Percentiles rank a stretch among this genome's conserved stretches.
Conservation (phyloP, 2,888 invertebrate species). For the Alloplasta piceator region DNA sequence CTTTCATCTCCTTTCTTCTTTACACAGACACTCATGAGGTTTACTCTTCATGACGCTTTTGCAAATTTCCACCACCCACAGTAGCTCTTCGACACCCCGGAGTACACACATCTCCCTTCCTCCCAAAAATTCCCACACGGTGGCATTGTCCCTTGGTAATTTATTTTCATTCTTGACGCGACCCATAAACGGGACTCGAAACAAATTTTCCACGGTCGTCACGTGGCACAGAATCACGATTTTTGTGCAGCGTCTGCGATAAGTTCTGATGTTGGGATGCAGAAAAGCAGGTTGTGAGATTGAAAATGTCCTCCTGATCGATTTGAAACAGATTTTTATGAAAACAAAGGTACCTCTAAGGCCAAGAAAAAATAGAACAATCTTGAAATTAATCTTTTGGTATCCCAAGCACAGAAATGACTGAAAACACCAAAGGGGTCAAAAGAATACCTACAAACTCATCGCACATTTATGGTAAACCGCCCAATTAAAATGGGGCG, state of each 20-base stretch:
- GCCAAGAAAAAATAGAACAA: no score
- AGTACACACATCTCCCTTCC: constrained; percentile 3
- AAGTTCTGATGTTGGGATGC: background rate
- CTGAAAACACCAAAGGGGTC: no score
- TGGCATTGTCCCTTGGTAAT: constrained; percentile 27
- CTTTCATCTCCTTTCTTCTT: constrained; percentile 52
- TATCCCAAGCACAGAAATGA: no score
- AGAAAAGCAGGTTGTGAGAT: background rate
- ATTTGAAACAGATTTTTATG: no score
- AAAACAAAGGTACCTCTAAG: no score
- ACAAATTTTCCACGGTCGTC: constrained; percentile 11
- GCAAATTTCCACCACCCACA: constrained; percentile 49
- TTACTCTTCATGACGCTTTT: constrained; percentile 42
- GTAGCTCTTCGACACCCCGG: constrained; percentile 10
- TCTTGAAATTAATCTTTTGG: no score
- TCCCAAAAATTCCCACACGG: background rate
- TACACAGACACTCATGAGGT: constrained; percentile 3
- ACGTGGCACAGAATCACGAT: no score
- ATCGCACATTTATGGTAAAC: no score
- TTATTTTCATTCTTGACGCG: constrained; percentile 43
- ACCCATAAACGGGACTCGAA: constrained; percentile 7
- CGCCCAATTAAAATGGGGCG: background rate
- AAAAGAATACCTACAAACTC: no score
- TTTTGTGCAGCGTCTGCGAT: no score
- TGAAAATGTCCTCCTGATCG: no score